phyloP scores from a whole-genome alignment of 1,140 invertebrate species.

The Psilanteris sp. region DNA sequence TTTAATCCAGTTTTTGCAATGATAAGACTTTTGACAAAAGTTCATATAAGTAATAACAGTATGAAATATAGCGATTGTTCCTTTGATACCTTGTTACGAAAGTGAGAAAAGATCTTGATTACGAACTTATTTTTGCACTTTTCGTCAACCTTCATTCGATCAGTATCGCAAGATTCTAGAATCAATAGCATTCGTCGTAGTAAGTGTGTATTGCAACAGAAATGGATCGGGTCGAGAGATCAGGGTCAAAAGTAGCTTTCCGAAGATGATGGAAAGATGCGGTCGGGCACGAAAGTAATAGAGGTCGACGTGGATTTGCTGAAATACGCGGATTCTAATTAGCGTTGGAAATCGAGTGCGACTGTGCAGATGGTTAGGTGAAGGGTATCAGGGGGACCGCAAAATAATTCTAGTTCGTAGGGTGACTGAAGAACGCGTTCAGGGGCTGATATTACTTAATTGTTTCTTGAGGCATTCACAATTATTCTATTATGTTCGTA shows the following conservation, averaged over 20 bases:
- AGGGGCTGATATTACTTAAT: slow-evolving; percentile 74
- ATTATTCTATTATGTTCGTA: too few species aligned
- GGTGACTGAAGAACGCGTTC: slow-evolving; percentile 22
- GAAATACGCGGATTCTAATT: slow-evolving; percentile 75
- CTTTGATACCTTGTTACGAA: slow-evolving; percentile 41
- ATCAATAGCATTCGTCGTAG: slow-evolving; percentile 1
- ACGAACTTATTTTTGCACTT: slow-evolving; percentile 6
- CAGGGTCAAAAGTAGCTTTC: slow-evolving; percentile 28
- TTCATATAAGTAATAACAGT: slow-evolving; percentile 13
- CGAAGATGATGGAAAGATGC: slow-evolving; percentile 44
- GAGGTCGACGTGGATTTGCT: slow-evolving; percentile 71
- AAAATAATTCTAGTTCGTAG: slow-evolving; percentile 30
- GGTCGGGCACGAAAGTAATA: slow-evolving; percentile 64
- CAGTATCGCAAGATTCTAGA: neutral
- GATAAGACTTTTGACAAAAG: slow-evolving; percentile 8
- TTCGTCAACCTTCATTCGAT: slow-evolving; percentile 11
- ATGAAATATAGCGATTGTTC: slow-evolving; percentile 34
- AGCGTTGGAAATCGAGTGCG: slow-evolving; percentile 77
- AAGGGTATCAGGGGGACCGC: slow-evolving; percentile 68
- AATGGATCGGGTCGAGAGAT: slow-evolving; percentile 1
- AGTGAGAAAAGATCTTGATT: slow-evolving; percentile 13
- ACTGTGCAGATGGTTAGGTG: slow-evolving; percentile 76
- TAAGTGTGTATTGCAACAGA: slow-evolving; percentile 1
- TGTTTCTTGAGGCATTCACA: slow-evolving; percentile 77
- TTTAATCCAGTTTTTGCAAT: slow-evolving; percentile 23